A percentile compares a stretch with the other conserved stretches of the same genome.
Evolutionary conservation across 1,140 invertebrate species (phyloP).

Genomic region (Spodoptera frugiperda): DNA sequence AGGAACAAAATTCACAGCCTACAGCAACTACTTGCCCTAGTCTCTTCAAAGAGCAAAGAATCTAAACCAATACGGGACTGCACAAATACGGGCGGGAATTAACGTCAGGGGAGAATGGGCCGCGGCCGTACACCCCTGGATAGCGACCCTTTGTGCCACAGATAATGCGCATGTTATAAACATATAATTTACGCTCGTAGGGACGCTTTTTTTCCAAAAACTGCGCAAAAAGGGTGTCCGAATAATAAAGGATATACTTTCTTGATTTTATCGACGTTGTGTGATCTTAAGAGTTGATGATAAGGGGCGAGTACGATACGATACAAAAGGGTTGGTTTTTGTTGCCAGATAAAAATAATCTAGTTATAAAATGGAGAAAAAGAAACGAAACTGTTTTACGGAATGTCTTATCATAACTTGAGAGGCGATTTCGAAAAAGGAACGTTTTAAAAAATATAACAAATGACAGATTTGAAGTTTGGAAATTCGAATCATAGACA

Average conservation of each 20-base stretch:
- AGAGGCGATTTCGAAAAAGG: too few species aligned
- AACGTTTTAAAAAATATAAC: neutral
- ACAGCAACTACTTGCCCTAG: slow-evolving; percentile 22
- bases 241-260: slow-evolving; percentile 32
- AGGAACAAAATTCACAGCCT: slow-evolving; percentile 30
- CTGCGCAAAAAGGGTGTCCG: slow-evolving; percentile 21
- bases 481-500: too few species aligned
- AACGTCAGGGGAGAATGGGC: slow-evolving; percentile 17
- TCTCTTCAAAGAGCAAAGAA: slow-evolving; percentile 53
- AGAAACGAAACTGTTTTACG: neutral
- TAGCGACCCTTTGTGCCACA: slow-evolving; percentile 25
- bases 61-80: slow-evolving; percentile 66
- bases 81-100: slow-evolving; percentile 62
- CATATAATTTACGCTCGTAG: slow-evolving; percentile 44
- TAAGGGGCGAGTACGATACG: neutral
- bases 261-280: slow-evolving; percentile 27
- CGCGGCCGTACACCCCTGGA: slow-evolving; percentile 14
- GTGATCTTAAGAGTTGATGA: slow-evolving; percentile 16
- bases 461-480: neutral
- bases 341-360: slow-evolving; percentile 9
- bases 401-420: too few species aligned
- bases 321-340: neutral
- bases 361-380: neutral
- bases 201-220: slow-evolving; percentile 24
- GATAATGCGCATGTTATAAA: slow-evolving; percentile 48